A percentile compares a stretch with the other conserved stretches of the same genome.
Evolutionary conservation across 2,797 vertebrate species (phyloP).

Genomic region (Chloroceryle inda): DNA sequence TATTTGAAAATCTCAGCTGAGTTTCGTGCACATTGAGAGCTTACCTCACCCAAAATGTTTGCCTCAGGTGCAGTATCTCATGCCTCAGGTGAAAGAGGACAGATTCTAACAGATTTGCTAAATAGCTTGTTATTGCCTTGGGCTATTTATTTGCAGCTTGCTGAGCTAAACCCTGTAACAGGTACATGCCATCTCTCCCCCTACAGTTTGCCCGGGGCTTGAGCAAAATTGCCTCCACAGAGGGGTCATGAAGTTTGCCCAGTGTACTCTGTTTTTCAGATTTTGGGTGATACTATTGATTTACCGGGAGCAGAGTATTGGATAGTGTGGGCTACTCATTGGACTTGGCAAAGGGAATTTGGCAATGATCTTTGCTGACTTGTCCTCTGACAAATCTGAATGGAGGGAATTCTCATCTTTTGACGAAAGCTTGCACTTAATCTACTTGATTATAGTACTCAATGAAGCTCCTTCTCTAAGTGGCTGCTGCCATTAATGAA

Average conservation of each 20-base stretch:
- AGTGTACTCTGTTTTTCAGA: fast-evolving
- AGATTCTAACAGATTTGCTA: background rate
- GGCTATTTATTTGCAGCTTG: background rate
- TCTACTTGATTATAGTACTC: background rate
- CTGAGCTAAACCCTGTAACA: background rate
- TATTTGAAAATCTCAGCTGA: background rate
- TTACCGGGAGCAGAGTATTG: background rate
- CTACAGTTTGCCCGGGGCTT: background rate
- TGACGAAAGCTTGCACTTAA: background rate
- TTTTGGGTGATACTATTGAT: background rate
- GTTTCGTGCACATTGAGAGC: background rate
- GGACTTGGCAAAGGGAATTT: background rate
- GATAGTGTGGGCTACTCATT: fast-evolving
- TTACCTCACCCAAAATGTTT: background rate
- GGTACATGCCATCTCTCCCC: background rate
- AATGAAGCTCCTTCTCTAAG: background rate
- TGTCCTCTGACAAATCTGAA: background rate
- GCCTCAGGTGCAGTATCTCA: background rate
- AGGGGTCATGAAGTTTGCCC: background rate
- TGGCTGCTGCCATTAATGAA: background rate
- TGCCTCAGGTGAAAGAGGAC: background rate
- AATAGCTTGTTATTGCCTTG: background rate
- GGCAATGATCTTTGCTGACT: background rate
- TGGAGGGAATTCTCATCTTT: background rate
- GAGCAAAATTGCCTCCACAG: background rate